phyloP scores from a whole-genome alignment of 2,888 invertebrate genomes.

The Drosophila hamatofila region DNA sequence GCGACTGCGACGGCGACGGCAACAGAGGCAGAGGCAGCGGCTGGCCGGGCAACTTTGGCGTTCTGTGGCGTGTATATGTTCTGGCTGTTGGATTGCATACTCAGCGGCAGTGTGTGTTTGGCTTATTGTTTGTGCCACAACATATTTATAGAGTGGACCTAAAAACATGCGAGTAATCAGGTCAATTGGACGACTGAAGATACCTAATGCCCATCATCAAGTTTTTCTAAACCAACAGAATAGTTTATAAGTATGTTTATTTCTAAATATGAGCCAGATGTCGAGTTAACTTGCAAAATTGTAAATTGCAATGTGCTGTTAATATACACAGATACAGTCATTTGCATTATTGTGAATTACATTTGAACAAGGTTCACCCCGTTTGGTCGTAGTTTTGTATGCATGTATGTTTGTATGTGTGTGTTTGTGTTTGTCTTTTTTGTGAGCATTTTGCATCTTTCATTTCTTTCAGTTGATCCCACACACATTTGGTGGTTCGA shows the following conservation, averaged over 20 bases:
- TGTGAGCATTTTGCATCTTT: constrained; percentile 56
- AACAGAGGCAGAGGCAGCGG: constrained; percentile 21
- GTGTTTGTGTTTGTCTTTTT: not conserved
- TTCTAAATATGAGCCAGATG: not conserved
- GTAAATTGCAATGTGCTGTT: not conserved
- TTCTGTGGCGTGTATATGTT: constrained; percentile 37
- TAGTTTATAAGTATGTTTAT: not conserved
- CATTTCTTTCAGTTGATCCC: constrained; percentile 72
- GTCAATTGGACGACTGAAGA: constrained; percentile 65
- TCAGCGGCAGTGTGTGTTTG: constrained; percentile 53
- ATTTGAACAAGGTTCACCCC: constrained; percentile 48
- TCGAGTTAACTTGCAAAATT: not conserved
- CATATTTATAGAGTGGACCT: constrained; percentile 76
- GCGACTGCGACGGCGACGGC: constrained; percentile 2
- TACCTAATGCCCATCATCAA: constrained; percentile 12
- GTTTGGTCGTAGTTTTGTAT: not conserved
- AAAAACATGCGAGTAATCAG: constrained; percentile 64
- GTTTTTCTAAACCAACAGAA: not conserved
- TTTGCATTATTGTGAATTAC: constrained; percentile 12
- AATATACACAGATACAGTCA: not conserved
- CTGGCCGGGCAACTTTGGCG: constrained; percentile 51
- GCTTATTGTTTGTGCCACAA: constrained; percentile 63
- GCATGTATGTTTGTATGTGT: not conserved
- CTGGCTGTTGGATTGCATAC: constrained; percentile 48
- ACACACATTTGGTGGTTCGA: constrained; percentile 69